Conservation (phyloP, 2,113 vertebrate species). For the Coturnix japonica region DNA sequence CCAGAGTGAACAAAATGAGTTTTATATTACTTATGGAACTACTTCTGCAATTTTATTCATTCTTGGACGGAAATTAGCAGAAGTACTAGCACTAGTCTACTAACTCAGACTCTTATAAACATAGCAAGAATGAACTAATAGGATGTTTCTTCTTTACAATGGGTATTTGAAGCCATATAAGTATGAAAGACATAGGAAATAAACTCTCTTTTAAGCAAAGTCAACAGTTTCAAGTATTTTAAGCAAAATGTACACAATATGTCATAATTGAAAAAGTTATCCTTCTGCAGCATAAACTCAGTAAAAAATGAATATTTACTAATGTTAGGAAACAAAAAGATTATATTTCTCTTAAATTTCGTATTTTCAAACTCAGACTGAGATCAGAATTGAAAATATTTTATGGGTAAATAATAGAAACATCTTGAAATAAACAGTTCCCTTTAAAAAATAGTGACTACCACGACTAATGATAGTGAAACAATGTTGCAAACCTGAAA, state of each 20-base stretch:
- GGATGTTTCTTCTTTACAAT: not conserved
- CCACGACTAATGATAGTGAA: not conserved
- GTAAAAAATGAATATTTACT: not conserved
- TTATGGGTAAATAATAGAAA: not conserved
- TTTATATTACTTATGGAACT: not conserved
- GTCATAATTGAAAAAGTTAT: accelerated
- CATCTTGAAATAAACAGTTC: not conserved
- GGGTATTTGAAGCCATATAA: not conserved
- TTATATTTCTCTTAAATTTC: not conserved
- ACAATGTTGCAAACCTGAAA: not conserved
- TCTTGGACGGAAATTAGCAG: not conserved
- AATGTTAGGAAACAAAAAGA: accelerated
- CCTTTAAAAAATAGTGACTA: not conserved
- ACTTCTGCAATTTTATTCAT: not conserved
- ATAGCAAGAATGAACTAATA: not conserved
- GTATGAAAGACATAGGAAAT: not conserved
- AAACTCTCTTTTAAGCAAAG: not conserved
- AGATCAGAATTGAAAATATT: not conserved
- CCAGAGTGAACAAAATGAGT: not conserved
- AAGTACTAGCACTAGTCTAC: not conserved
- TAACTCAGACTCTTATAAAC: not conserved
- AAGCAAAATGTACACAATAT: not conserved
- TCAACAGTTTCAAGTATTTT: not conserved
- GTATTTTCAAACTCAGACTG: not conserved
- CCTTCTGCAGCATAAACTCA: not conserved